Evolutionary conservation across 2,113 vertebrate species (phyloP).

Genomic region (Mormyrus lacerda): DNA sequence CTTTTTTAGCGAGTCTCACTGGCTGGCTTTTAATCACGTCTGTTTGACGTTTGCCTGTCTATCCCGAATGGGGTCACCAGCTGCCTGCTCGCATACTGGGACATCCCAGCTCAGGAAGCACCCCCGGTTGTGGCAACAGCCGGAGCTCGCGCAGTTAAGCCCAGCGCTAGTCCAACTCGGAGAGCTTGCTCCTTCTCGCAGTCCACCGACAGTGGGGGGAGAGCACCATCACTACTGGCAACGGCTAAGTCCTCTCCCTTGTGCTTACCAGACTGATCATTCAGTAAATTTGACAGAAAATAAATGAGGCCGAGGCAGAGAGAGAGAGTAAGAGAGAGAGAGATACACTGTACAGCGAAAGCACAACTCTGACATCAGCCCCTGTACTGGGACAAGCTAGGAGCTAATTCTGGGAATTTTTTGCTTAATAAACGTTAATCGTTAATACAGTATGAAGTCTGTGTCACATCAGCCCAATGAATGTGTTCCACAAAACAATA

Average conservation of each 20-base stretch:
- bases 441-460: background rate
- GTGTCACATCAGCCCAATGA: background rate
- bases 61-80: background rate
- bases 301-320: background rate
- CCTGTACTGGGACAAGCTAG: background rate
- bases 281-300: background rate
- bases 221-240: background rate
- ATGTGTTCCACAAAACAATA: background rate
- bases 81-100: background rate
- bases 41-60: background rate
- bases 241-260: background rate
- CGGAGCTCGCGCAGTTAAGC: background rate
- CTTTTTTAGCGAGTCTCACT: background rate
- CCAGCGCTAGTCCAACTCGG: background rate
- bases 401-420: background rate
- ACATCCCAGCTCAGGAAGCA: background rate
- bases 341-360: background rate
- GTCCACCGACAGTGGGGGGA: background rate
- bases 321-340: background rate
- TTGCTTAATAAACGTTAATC: background rate
- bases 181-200: background rate
- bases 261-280: background rate
- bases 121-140: background rate
- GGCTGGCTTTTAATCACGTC: background rate
- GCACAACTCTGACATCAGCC: background rate